Percentiles rank a stretch among this genome's conserved stretches.
These are phyloP conservation scores for Tragulus kanchil DNA, from an alignment of 2,113 vertebrate genomes.

Conservation along the genomic window DNA sequence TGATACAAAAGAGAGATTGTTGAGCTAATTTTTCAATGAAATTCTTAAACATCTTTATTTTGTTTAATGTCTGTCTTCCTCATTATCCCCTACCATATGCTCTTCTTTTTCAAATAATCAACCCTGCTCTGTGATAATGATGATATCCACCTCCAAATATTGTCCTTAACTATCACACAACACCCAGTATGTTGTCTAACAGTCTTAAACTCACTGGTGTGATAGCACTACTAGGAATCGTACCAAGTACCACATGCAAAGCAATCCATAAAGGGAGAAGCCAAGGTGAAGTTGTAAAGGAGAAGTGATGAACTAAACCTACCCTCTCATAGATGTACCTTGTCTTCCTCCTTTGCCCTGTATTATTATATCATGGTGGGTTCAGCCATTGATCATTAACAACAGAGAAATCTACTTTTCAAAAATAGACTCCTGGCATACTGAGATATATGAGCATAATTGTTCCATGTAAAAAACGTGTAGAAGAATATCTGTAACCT, in stretches of 20 bases:
- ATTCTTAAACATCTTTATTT: not conserved
- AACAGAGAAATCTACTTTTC: not conserved
- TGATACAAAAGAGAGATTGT: not conserved
- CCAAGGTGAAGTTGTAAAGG: not conserved
- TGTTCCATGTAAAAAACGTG: not conserved
- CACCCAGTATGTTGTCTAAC: not conserved
- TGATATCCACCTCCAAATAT: not conserved
- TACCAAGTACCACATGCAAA: not conserved
- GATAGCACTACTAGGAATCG: not conserved
- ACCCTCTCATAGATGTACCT: not conserved
- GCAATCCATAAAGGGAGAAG: not conserved
- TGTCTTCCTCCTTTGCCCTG: not conserved
- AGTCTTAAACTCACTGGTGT: not conserved
- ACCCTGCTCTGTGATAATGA: rapidly evolving
- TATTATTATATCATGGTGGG: rapidly evolving
- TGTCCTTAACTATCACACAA: not conserved
- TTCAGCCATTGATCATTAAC: not conserved
- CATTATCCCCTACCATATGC: too few species aligned
- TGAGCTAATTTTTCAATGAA: not conserved
- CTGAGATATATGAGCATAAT: not conserved
- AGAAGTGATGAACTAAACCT: not conserved
- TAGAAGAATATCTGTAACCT: not conserved
- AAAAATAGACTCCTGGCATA: not conserved
- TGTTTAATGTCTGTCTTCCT: not conserved
- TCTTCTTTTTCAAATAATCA: not conserved